A percentile compares a stretch with the other conserved stretches of the same genome.
Conservation (phyloP, 1,140 invertebrate genomes). For the Neomicropteryx cornuta region DNA sequence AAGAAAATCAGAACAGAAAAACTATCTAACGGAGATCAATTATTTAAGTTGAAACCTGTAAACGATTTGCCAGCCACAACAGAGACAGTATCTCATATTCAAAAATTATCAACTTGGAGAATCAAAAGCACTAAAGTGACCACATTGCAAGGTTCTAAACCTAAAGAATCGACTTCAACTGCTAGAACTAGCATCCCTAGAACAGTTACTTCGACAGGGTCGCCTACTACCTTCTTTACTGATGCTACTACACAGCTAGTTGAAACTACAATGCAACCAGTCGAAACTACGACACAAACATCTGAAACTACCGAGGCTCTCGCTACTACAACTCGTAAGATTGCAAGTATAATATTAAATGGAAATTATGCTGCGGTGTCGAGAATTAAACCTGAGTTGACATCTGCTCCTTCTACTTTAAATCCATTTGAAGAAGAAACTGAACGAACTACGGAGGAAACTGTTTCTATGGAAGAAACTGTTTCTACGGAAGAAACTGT, state of each 20-base stretch:
- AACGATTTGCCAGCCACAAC: conserved; percentile 26
- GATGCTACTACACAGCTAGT: conserved; percentile 8
- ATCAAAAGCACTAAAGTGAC: conserved; percentile 17
- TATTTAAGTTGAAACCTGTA: conserved; percentile 39
- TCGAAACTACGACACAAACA: conserved; percentile 10
- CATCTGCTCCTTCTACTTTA: conserved; percentile 12
- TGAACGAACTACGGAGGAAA: conserved; percentile 5
- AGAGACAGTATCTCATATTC: conserved; percentile 19
- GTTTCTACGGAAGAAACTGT: no score
- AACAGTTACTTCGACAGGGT: conserved; percentile 9
- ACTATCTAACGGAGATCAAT: conserved; percentile 26
- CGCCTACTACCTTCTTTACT: conserved; percentile 10
- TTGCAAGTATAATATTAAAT: conserved; percentile 8
- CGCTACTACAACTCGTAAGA: conserved; percentile 8
- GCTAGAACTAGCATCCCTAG: conserved; percentile 7
- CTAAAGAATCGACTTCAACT: conserved; percentile 13
- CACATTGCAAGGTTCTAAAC: conserved; percentile 18
- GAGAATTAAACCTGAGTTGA: conserved; percentile 6
- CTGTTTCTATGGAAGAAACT: no score
- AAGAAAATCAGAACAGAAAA: conserved; percentile 39
- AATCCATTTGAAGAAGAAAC: conserved; percentile 16
- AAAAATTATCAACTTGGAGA: conserved; percentile 23
- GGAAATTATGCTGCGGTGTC: conserved; percentile 6
- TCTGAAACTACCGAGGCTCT: conserved; percentile 5
- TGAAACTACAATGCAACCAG: conserved; percentile 11